Base-by-base conservation (phyloP, 2,113 vertebrate genomes). In the Psammodynastes pulverulentus region DNA sequence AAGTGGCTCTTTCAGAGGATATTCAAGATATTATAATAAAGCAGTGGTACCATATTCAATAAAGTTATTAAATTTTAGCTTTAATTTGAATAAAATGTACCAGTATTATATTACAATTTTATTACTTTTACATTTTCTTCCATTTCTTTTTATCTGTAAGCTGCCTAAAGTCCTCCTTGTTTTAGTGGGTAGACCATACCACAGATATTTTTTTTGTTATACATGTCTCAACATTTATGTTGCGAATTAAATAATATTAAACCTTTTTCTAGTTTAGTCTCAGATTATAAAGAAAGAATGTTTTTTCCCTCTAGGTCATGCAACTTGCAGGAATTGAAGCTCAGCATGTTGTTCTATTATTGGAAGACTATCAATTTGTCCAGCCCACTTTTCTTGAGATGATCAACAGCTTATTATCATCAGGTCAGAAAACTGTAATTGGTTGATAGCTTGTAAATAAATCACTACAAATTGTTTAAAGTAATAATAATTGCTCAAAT, bases 351-450 rank as follows among this genome's bases (percentile, higher is more conserved):
- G 98, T 99, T 4, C 94, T 99, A 3, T 96, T 99, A 88, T 97
- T 99, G 0, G 99, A 99, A 94, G 99, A 99, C 92, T 98, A 99
- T 95, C 99, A 99, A 94, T 98, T 99, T 96, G 97, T 99, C 43
- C 98, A 99, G 62, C 96, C 98, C 26, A 93, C 98, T 0, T 99
- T 99, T 95, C 96, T 99, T 91, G 99, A 99, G 97, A 99, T 99
- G 98, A 97, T 99, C 93, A 99, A 99, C 95, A 99, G 99, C 95
- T 98, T 99, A 84, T 96, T 99, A 48, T 99, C 99, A 89, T 99
- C 99, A 97, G 99, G 99, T 98, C 92, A 96, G 98, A 98, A 97
- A 91, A 95, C 91, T 95, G 92, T 86, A 48, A 43, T 90, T 91
- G 43, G 2, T 17, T 88, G 19, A 34, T 51, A 3, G 1, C 34